A percentile compares a stretch with the other conserved stretches of the same genome.
Evolutionary conservation across 2,113 vertebrate genomes (phyloP).

Genomic region (Mystacornis crossleyi): DNA sequence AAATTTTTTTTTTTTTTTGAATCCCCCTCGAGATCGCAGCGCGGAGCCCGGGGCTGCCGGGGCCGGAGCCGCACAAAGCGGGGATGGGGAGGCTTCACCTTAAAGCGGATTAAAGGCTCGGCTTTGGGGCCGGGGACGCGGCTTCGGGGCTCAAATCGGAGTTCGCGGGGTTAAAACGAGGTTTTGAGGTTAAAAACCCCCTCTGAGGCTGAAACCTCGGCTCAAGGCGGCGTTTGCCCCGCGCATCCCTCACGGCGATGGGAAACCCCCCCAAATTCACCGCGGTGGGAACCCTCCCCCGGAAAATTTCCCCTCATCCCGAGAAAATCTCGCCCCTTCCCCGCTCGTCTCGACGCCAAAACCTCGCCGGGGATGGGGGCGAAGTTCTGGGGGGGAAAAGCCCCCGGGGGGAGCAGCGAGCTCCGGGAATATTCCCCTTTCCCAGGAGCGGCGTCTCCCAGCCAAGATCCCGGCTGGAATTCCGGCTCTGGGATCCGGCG

Average conservation of each 20-base stretch:
- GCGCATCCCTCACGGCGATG: background rate
- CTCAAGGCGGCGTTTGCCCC: background rate
- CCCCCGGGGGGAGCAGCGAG: background rate
- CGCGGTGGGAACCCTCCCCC: background rate
- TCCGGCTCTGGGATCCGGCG: background rate
- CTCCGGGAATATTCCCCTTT: background rate
- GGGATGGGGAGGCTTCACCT: background rate
- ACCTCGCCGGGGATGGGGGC: background rate
- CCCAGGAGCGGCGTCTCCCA: background rate
- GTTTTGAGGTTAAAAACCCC: background rate
- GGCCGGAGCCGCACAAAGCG: background rate
- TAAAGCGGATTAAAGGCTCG: background rate
- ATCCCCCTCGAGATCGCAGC: background rate
- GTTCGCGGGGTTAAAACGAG: background rate
- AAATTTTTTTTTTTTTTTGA: too few species aligned
- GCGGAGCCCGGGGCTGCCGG: background rate
- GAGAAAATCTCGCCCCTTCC: background rate
- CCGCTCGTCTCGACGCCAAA: background rate
- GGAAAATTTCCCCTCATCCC: background rate
- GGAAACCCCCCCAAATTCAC: background rate
- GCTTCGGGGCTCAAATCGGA: background rate
- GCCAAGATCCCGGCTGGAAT: background rate
- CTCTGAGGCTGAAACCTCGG: rapidly evolving
- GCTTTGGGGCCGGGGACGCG: background rate
- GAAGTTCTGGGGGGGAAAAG: background rate